Base-by-base conservation (phyloP, 2,797 vertebrate species). In the Gephyroberyx darwinii region DNA sequence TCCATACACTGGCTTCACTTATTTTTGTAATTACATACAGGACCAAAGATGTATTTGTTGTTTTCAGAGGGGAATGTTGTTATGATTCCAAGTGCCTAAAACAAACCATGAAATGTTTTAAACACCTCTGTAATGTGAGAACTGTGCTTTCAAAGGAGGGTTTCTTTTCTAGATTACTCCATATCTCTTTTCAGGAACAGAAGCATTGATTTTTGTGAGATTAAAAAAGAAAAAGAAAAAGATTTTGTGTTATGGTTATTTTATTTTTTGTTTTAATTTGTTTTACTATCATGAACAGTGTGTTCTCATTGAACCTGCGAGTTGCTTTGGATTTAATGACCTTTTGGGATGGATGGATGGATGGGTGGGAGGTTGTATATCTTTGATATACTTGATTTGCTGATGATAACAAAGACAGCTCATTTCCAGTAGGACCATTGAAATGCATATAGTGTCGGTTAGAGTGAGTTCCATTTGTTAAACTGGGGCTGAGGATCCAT, bases 81-180 rank as follows among this genome's bases (percentile, higher is more conserved):
- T 85, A 64, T 89, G 82, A 92, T 92, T 93, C 87, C 87, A 93
- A 93, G 94, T 95, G 94, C 93, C 94, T 95, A 86, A 89, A 89
- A 83, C 81, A 65, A 94, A 87, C 86, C 77, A 63, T 80, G 72
- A 81, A 81, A 88, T 90, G 86, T 92, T 89, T 80, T 84, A 73
- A 78, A 89, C 78, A 83, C 73, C 82, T 89, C 65, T 91, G 80
- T 90, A 87, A 88, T 88, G 58, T 87, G 85, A 89, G 77, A 90
- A 75, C 75, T 90, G 82, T 91, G 85, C 83, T 86, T 82, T 88
- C 74, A 83, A 81, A 62, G 72, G 17, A 65, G 26, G 65, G 80
- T 78, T 63, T 90, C 89, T 92, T 88, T 92, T 89, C 86, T 92
- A 85, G 84, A 88, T 85, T 80, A 81, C 82, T 86, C 81, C 77